Evolutionary conservation across 1,140 invertebrate genomes (phyloP).

Genomic region (Bombus waltoni): DNA sequence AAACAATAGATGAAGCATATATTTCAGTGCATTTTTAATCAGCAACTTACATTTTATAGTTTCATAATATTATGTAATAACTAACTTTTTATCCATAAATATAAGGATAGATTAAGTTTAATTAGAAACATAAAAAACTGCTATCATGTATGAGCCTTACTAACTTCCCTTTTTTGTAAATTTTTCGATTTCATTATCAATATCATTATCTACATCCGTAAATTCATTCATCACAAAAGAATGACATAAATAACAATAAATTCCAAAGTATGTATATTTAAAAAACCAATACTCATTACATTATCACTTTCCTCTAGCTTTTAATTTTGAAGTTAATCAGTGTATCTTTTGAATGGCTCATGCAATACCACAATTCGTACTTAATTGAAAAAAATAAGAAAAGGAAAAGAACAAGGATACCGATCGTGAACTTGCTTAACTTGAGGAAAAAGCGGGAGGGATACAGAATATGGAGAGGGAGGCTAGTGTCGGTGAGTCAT

Average conservation of each 20-base stretch:
- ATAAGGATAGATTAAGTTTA: background rate
- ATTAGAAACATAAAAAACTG: background rate
- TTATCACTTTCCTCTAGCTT: background rate
- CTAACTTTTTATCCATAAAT: background rate
- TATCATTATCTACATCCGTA: background rate
- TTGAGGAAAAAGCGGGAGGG: slow-evolving; percentile 15
- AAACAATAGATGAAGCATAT: background rate
- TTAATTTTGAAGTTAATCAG: too few species aligned
- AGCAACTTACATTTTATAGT: background rate
- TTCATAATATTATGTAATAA: slow-evolving; percentile 2
- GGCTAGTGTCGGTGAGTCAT: slow-evolving; percentile 24
- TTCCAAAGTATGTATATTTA: background rate
- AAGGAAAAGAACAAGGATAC: background rate
- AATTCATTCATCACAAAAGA: background rate
- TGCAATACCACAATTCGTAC: background rate
- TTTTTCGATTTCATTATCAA: background rate
- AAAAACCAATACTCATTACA: background rate
- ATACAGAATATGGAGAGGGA: background rate
- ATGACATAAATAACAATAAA: background rate
- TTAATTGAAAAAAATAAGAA: background rate
- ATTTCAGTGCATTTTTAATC: background rate
- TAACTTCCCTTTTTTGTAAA: background rate
- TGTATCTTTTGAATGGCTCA: too few species aligned
- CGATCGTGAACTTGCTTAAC: slow-evolving; percentile 16
- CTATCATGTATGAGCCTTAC: background rate